A percentile compares a stretch with the other conserved stretches of the same genome.
Conservation (phyloP, 2,797 vertebrate species). For the Mormyrops attenuatus region DNA sequence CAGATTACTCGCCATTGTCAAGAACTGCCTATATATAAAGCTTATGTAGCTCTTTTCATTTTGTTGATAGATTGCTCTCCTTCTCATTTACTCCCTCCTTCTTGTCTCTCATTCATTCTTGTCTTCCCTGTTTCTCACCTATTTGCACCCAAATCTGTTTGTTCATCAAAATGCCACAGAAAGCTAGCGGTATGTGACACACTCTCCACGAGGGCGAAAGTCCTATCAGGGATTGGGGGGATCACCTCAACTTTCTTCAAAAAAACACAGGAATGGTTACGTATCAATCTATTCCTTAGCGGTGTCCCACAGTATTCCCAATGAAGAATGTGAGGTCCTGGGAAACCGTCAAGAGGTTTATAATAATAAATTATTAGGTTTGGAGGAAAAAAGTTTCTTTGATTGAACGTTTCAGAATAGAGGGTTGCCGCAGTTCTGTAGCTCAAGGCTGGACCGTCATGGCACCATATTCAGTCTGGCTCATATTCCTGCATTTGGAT, state of each 20-base stretch:
- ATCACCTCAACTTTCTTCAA: neutral
- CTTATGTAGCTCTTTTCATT: neutral
- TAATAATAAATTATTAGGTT: neutral
- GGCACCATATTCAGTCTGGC: neutral
- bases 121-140: neutral
- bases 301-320: neutral
- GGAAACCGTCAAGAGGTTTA: neutral
- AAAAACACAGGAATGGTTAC: neutral
- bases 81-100: conserved; percentile 17
- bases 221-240: neutral
- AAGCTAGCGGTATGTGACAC: neutral
- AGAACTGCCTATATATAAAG: neutral
- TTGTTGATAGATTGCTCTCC: neutral
- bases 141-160: neutral
- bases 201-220: neutral
- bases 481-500: neutral
- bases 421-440: no score
- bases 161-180: neutral
- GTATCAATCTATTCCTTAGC: neutral
- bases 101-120: neutral
- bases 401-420: neutral
- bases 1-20: neutral
- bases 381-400: neutral
- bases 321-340: neutral
- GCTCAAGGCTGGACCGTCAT: neutral